phyloP scores from a whole-genome alignment of 1,140 invertebrate genomes.

The Trichonephila clavata region DNA sequence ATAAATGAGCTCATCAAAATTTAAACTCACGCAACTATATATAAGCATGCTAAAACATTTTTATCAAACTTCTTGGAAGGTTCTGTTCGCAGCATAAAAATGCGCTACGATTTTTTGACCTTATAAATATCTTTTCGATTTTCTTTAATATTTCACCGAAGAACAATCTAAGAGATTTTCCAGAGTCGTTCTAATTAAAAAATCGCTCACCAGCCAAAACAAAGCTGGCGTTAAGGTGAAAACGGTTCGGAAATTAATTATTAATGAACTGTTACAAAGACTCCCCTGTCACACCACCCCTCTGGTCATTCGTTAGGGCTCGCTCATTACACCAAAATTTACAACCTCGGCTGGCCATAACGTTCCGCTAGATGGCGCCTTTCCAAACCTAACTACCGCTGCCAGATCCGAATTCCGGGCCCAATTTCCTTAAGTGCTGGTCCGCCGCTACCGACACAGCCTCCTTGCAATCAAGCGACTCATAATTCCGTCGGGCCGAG shows the following conservation, averaged over 20 bases:
- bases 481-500: constrained; percentile 54
- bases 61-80: too few relatives aligned
- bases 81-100: too few relatives aligned
- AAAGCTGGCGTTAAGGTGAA: constrained; percentile 6
- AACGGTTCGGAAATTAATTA: constrained; percentile 34
- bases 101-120: too few relatives aligned
- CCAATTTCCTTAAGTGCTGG: constrained; percentile 63
- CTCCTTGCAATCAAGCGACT: constrained; percentile 53
- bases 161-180: neutral
- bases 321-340: constrained; percentile 49
- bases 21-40: too few relatives aligned
- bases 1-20: too few relatives aligned
- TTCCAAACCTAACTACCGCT: constrained; percentile 64
- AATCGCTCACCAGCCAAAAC: constrained; percentile 1
- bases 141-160: neutral
- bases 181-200: neutral
- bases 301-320: neutral
- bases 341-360: constrained; percentile 15
- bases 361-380: constrained; percentile 55
- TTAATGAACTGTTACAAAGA: constrained; percentile 25
- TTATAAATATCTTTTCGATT: too few relatives aligned
- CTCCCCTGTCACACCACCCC: neutral
- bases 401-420: constrained; percentile 47
- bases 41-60: too few relatives aligned
- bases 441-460: neutral